Evolutionary conservation across 2,113 vertebrate species (phyloP), one percentile per base, ranked within the genome.

Genomic region (Calidris pugnax): DNA sequence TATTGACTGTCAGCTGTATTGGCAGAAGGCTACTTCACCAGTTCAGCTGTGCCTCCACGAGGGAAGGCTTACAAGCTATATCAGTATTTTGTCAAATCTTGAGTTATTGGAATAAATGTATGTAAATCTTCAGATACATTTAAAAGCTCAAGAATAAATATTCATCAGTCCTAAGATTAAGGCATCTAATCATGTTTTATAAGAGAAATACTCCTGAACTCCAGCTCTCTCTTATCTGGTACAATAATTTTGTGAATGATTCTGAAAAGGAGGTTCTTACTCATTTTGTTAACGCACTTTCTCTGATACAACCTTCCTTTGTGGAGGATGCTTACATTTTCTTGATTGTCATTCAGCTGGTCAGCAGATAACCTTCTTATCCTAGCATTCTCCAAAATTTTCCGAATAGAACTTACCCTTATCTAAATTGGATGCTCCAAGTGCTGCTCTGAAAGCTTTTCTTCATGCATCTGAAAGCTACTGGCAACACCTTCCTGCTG

Each of bases 311-410:
- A n/a, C 45, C 26, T 80, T 55, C 27, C 55, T 89, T 96, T 95
- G 62, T 85, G 62, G 47, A 93, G 41, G 51, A 69, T 77, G 27
- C 89, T 91, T 96, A 55, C 21, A 33, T 96, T 95, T 97, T 85
- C 81, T 74, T 93, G 22, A 66, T 57, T 91, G 78, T 63, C 66
- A 83, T 87, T 92, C 84, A 95, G n/a, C 87, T 87, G 74, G 66
- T 47, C 92, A 92, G 69, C 71, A 96, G 93, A 95, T 93, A 97
- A 89, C 85, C 67, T 92, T 77, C 77, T 95, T 91, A 95, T 94
- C 81, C 89, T 51, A 85, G 19, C 26, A 62, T 91, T 94, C 74
- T 95, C 86, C 69, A 91, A 92, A 95, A 62, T 89, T 89, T 94
- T 91, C 62, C 41, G 43, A 63, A 77, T 74, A 91, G 37, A 93